These are phyloP conservation scores for Aphidius gifuensis DNA, from an alignment of 1,140 invertebrate genomes.

Conservation along the genomic window DNA sequence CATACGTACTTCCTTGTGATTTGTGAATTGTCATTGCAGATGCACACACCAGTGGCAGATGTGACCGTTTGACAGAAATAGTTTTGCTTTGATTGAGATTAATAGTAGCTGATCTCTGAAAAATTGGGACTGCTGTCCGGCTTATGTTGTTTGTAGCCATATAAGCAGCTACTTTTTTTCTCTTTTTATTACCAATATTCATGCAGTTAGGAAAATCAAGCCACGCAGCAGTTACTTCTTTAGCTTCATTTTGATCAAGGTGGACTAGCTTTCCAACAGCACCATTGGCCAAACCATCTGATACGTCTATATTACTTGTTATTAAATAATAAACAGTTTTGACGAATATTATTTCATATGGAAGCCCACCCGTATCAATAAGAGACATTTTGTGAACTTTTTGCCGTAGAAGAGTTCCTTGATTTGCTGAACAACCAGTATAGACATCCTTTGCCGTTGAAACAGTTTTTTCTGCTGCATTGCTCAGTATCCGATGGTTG, in stretches of 20 bases:
- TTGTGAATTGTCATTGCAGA: constrained; percentile 38
- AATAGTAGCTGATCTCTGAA: constrained; percentile 34
- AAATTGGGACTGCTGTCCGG: constrained; percentile 24
- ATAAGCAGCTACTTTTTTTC: constrained; percentile 27
- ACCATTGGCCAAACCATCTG: constrained; percentile 44
- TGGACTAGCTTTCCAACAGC: constrained; percentile 38
- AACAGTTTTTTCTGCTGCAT: constrained; percentile 31
- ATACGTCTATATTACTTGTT: constrained; percentile 42
- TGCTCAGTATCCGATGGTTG: constrained; percentile 28
- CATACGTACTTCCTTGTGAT: constrained; percentile 29
- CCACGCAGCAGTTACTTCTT: constrained; percentile 26
- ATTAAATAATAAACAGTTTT: constrained; percentile 39
- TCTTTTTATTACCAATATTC: constrained; percentile 26
- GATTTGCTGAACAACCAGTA: constrained; percentile 25
- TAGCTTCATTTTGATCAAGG: constrained; percentile 34
- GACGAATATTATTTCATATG: constrained; percentile 39
- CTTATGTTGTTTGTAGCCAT: constrained; percentile 20
- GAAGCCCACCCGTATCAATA: constrained; percentile 41
- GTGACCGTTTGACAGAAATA: constrained; percentile 35
- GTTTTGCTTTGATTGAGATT: constrained; percentile 35
- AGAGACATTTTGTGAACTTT: constrained; percentile 41
- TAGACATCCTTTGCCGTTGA: constrained; percentile 31
- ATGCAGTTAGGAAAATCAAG: constrained; percentile 23
- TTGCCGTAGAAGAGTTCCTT: constrained; percentile 28
- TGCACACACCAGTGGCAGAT: constrained; percentile 36